Base-by-base conservation (phyloP, 2,888 invertebrate genomes). In the Oasisia sp. region DNA sequence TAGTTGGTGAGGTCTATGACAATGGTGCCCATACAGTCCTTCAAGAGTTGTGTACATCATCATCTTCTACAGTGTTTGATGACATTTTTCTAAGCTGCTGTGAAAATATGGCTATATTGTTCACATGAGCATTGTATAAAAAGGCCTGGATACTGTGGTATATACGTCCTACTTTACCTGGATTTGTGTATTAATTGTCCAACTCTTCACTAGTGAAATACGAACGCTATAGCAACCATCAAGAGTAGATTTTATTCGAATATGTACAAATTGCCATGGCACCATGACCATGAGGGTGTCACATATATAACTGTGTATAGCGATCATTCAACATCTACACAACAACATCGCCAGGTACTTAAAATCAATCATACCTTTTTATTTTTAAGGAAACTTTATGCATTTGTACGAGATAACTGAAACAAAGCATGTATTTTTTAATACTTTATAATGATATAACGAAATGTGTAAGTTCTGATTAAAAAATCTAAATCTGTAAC, bases 221-320 rank as follows among this genome's bases (percentile, higher is more conserved):
- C 14, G 38, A 74, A 19, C 3, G 27, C 19, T 27, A 1, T n/a
- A n/a, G 74, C 27, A 74, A 74, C 74, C 27, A 27, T 74, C 3
- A 74, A 74, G n/a, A 7, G 74, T 74, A 74, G n/a, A 74, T 74
- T 74, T 74, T 74, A 74, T 74, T 74, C 74, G 27, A 74, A 74
- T 74, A 74, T 74, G 74, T 74, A 74, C 74, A 74, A n/a, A 74
- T 74, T n/a, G 74, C 27, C 74, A 74, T 74, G 74, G 74, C 14
- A 50, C 50, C 50, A 1, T 50, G 50, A 74, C 27, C 74, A 38
- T 38, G 38, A 74, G 7, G 27, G 74, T 74, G 27, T 27, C 14
- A 74, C 74, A 74, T 74, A 7, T 74, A 27, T 74, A 74, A 27
- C 27, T 7, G 14, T 56, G 56, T 56, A 56, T 19, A 56, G 56